These are phyloP conservation scores for Ophioderma brevispina DNA, from an alignment of 35 echinoderm and acorn worm species.

Conservation along the genomic window DNA sequence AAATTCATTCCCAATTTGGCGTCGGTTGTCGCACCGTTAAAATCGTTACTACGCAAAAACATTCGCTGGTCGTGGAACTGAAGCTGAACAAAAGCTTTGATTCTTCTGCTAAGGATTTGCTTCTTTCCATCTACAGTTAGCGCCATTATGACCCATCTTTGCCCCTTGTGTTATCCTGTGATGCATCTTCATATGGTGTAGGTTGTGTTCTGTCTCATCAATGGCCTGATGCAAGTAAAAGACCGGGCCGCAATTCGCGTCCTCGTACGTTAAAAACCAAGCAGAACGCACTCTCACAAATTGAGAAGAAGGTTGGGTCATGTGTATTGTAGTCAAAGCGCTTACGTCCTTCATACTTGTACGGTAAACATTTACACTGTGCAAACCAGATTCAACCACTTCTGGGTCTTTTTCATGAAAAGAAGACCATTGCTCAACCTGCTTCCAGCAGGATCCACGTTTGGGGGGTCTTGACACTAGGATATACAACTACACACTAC, in stretches of 20 bases:
- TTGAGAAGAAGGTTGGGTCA: slow-evolving; percentile 49
- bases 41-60: background rate
- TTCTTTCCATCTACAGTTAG: slow-evolving; percentile 21
- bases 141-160: slow-evolving; percentile 52
- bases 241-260: slow-evolving; percentile 58
- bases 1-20: slow-evolving; percentile 64
- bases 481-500: background rate
- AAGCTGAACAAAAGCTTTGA: slow-evolving; percentile 18
- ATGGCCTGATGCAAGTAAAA: slow-evolving; percentile 26
- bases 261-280: slow-evolving; percentile 24
- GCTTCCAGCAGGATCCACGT: background rate
- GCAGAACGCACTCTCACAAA: slow-evolving; percentile 68
- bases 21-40: slow-evolving; percentile 35
- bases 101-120: slow-evolving; percentile 19
- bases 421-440: background rate
- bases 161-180: slow-evolving; percentile 44
- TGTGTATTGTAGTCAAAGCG: slow-evolving; percentile 57
- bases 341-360: slow-evolving; percentile 59
- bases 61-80: background rate
- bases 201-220: slow-evolving; percentile 55
- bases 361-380: slow-evolving; percentile 58
- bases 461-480: background rate
- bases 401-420: slow-evolving; percentile 23
- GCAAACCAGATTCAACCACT: slow-evolving; percentile 75
- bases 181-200: slow-evolving; percentile 70